phyloP scores from a whole-genome alignment of 2,797 vertebrate species.

The Phrynocephalus guinanensis region DNA sequence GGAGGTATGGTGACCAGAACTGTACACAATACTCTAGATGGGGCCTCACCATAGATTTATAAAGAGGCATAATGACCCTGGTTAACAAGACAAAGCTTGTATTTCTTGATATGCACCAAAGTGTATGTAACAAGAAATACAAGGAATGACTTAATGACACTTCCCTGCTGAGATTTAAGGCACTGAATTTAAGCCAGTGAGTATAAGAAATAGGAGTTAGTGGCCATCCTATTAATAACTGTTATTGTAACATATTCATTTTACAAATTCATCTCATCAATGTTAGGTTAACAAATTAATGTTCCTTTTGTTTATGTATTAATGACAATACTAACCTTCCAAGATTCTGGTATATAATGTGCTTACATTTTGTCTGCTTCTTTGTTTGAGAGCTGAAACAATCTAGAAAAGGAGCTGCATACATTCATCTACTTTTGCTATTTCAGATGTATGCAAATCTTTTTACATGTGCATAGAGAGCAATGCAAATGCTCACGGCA shows the following conservation, averaged over 20 bases:
- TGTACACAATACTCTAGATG: too few species aligned
- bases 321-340: neutral
- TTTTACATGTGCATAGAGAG: conserved; percentile 68
- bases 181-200: too few species aligned
- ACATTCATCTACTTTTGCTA: conserved; percentile 28
- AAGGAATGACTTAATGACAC: too few species aligned
- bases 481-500: conserved; percentile 51
- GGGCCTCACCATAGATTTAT: too few species aligned
- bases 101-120: too few species aligned
- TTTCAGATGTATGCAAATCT: conserved; percentile 66
- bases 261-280: neutral
- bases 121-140: too few species aligned
- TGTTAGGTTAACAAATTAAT: neutral
- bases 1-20: too few species aligned
- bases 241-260: neutral
- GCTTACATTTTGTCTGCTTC: conserved; percentile 24
- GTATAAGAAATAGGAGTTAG: too few species aligned
- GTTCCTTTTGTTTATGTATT: neutral
- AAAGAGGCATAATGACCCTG: too few species aligned
- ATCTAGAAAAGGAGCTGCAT: conserved; percentile 22
- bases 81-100: too few species aligned
- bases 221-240: too few species aligned
- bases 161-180: too few species aligned
- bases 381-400: conserved; percentile 22
- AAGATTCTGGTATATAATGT: neutral